These are phyloP conservation scores for Cyprinodon tularosa DNA, from an alignment of 2,113 vertebrate species.

Conservation along the genomic window DNA sequence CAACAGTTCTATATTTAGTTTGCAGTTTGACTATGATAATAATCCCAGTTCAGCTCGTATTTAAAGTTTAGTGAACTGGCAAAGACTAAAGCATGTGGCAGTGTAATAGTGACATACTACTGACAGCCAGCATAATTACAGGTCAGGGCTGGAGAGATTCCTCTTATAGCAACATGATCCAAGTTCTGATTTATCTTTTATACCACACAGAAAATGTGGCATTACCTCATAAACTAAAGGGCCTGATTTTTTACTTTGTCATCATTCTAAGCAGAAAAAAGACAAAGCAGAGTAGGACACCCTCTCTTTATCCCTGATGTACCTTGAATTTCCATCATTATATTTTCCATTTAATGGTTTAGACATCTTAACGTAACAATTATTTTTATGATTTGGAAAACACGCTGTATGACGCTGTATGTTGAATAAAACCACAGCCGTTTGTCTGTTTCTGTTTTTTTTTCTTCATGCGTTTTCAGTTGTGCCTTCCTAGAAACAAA, in stretches of 20 bases:
- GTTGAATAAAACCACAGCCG: slow-evolving; percentile 55
- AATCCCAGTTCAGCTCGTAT: neutral
- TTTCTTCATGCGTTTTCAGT: slow-evolving; percentile 39
- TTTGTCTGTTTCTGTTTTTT: slow-evolving; percentile 45
- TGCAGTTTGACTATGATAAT: neutral
- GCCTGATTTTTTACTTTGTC: slow-evolving; percentile 22
- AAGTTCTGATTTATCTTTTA: slow-evolving; percentile 21
- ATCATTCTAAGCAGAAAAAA: slow-evolving; percentile 28
- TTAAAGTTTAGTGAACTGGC: neutral
- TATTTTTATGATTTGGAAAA: slow-evolving; percentile 56
- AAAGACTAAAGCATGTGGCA: slow-evolving; percentile 4
- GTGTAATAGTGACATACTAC: slow-evolving; percentile 14
- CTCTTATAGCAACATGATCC: slow-evolving; percentile 26
- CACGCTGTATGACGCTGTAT: slow-evolving; percentile 42
- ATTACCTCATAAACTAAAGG: slow-evolving; percentile 23
- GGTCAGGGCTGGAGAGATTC: slow-evolving; percentile 23
- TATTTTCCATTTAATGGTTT: slow-evolving; percentile 44
- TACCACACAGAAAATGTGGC: slow-evolving; percentile 31
- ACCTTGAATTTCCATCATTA: slow-evolving; percentile 56
- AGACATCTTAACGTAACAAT: slow-evolving; percentile 56
- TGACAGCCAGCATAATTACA: slow-evolving; percentile 33
- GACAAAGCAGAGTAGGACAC: slow-evolving; percentile 47
- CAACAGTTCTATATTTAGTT: neutral
- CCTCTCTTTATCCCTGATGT: slow-evolving; percentile 37
- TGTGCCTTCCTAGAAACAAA: slow-evolving; percentile 26